Evolutionary conservation across 2,888 invertebrate species (phyloP).

Genomic region (Lycia hirtaria): DNA sequence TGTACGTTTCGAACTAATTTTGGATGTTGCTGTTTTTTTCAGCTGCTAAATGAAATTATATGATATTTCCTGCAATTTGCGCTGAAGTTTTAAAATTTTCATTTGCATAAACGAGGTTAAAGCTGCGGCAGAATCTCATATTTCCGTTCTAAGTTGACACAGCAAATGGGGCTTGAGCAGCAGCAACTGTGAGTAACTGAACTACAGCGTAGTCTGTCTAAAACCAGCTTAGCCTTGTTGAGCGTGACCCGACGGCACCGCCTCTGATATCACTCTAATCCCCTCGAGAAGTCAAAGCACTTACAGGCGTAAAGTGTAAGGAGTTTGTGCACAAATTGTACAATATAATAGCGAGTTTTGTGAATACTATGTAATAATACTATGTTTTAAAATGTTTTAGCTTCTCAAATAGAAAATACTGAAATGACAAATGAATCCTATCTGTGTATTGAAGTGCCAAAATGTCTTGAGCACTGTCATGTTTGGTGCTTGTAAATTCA

Average conservation of each 20-base stretch:
- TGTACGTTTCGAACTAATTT: constrained; percentile 24
- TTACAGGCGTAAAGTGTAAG: constrained; percentile 48
- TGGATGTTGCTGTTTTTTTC: neutral
- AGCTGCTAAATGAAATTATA: too few relatives aligned
- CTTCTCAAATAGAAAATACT: neutral
- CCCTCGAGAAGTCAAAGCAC: constrained; percentile 45
- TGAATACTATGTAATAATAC: constrained; percentile 7
- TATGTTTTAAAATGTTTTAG: constrained; percentile 8
- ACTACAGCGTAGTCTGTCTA: constrained; percentile 40
- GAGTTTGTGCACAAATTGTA: constrained; percentile 44
- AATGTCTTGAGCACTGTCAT: too few relatives aligned
- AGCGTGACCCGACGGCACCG: constrained; percentile 45
- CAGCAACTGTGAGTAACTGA: constrained; percentile 40
- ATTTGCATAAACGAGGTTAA: constrained; percentile 14
- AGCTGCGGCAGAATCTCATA: constrained; percentile 16
- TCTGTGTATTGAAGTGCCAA: too few relatives aligned
- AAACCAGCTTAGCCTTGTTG: constrained; percentile 44
- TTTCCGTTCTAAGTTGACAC: constrained; percentile 30
- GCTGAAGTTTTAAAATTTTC: neutral
- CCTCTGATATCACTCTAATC: constrained; percentile 49
- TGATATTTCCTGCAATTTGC: neutral
- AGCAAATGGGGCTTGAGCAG: constrained; percentile 41
- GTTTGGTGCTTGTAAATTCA: too few relatives aligned
- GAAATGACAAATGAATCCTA: too few relatives aligned
- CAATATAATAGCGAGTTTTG: constrained; percentile 38